Percentiles rank a stretch among this genome's conserved stretches.
Evolutionary conservation across 2,888 invertebrate genomes (phyloP).

Genomic region (Acanthopleura granulata): DNA sequence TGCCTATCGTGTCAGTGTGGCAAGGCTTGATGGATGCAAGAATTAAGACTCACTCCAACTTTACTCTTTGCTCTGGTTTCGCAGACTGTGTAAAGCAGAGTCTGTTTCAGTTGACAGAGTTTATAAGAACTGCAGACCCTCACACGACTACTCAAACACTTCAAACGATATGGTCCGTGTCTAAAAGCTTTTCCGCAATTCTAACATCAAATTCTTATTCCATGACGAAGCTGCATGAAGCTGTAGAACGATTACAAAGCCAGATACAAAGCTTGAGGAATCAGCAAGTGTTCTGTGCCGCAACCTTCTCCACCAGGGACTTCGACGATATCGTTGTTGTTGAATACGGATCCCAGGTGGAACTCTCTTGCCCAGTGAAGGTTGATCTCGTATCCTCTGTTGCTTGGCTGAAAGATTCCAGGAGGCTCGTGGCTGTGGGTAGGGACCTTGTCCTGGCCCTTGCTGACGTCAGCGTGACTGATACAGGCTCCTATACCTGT

Average conservation of each 20-base stretch:
- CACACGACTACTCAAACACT: too few relatives aligned
- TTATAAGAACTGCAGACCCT: too few relatives aligned
- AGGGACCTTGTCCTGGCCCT: not conserved
- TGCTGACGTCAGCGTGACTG: not conserved
- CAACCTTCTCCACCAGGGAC: too few relatives aligned
- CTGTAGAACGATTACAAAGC: too few relatives aligned
- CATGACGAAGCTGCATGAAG: too few relatives aligned
- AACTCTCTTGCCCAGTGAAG: not conserved
- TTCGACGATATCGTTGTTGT: too few relatives aligned
- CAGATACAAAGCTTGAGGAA: too few relatives aligned
- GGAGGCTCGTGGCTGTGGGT: not conserved
- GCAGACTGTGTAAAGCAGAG: not conserved
- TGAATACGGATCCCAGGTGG: too few relatives aligned
- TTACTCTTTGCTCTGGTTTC: not conserved
- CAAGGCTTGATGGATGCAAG: not conserved
- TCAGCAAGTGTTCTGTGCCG: too few relatives aligned
- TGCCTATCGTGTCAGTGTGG: not conserved
- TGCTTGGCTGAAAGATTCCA: not conserved
- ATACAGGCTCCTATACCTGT: not conserved
- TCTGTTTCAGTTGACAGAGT: not conserved
- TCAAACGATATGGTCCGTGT: too few relatives aligned
- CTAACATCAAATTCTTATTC: too few relatives aligned
- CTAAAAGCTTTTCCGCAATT: too few relatives aligned
- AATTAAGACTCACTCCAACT: not conserved
- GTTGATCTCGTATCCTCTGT: not conserved